phyloP scores from a whole-genome alignment of 2,888 invertebrate species.

The Endomychus coccineus region DNA sequence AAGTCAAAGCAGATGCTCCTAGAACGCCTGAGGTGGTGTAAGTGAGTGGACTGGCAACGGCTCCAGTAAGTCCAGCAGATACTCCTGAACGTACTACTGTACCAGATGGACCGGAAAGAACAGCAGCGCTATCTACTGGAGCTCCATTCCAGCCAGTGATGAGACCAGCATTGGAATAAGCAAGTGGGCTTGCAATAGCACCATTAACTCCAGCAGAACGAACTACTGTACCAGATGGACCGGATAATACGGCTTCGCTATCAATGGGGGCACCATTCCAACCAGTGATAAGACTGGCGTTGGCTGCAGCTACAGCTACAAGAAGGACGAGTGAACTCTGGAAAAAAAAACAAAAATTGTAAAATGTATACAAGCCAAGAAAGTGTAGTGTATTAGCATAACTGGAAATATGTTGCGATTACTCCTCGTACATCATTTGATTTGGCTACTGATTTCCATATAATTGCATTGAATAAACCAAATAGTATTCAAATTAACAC shows the following conservation, averaged over 20 bases:
- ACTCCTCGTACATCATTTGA: no score
- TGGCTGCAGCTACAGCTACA: conserved; percentile 17
- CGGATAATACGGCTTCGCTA: conserved; percentile 6
- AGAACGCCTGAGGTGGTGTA: conserved; percentile 1
- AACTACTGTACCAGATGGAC: conserved; percentile 10
- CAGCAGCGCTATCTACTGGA: background rate
- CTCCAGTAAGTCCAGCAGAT: conserved; percentile 3
- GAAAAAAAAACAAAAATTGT: conserved; percentile 1
- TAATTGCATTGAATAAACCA: no score
- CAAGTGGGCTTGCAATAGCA: no score
- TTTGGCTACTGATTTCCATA: no score
- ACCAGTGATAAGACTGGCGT: conserved; percentile 17
- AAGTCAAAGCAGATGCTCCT: background rate
- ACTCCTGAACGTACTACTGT: conserved; percentile 9
- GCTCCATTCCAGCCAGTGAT: no score
- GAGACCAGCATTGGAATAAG: no score
- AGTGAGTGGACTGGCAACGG: conserved; percentile 4
- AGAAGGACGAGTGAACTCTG: conserved; percentile 14
- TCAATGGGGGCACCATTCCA: no score
- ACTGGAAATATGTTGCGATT: no score
- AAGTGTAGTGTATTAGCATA: no score
- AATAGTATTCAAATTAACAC: no score
- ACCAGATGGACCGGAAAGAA: conserved; percentile 10
- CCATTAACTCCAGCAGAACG: conserved; percentile 8
- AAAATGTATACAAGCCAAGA: no score